Percentiles rank a stretch among this genome's conserved stretches.
phyloP scores from a whole-genome alignment of 2,888 invertebrate genomes.

The Scaptomyza tumidula region DNA sequence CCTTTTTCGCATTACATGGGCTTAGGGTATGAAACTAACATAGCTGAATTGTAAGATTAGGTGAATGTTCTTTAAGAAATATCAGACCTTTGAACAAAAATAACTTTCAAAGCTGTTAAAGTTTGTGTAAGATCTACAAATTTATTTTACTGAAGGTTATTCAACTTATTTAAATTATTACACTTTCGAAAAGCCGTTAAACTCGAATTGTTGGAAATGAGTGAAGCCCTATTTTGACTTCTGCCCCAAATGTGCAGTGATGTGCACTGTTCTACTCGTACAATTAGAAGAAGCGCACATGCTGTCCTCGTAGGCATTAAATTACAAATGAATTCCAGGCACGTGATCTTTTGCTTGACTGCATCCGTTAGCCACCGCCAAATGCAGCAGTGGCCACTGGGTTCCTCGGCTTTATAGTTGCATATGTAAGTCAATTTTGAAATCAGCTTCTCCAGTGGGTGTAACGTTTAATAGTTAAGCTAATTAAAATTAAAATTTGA shows the following conservation, averaged over 20 bases:
- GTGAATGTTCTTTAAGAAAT: too few species aligned
- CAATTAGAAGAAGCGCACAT: constrained; percentile 54
- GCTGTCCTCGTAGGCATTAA: constrained; percentile 55
- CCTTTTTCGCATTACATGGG: too few species aligned
- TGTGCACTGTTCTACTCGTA: constrained; percentile 42
- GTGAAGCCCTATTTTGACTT: constrained; percentile 40
- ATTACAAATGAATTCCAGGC: constrained; percentile 69
- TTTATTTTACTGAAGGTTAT: too few species aligned
- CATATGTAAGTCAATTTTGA: constrained; percentile 38
- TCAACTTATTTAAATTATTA: constrained; percentile 31
- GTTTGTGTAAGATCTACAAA: too few species aligned
- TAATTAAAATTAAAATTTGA: constrained; percentile 8
- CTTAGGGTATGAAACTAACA: too few species aligned
- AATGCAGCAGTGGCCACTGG: constrained; percentile 11
- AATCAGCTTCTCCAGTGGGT: constrained; percentile 20
- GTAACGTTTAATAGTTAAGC: constrained; percentile 34
- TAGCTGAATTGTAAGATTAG: too few species aligned
- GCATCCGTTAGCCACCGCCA: constrained; percentile 45
- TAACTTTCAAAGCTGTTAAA: too few species aligned
- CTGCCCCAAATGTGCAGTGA: constrained; percentile 54
- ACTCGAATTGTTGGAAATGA: constrained; percentile 42
- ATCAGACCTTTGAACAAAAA: too few species aligned
- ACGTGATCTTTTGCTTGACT: constrained; percentile 66
- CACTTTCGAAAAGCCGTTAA: constrained; percentile 33
- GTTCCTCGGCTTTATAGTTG: constrained; percentile 1